A percentile compares a stretch with the other conserved stretches of the same genome.
These are phyloP conservation scores for Regulus satrapa DNA, from an alignment of 2,113 vertebrate genomes.

Conservation along the genomic window DNA sequence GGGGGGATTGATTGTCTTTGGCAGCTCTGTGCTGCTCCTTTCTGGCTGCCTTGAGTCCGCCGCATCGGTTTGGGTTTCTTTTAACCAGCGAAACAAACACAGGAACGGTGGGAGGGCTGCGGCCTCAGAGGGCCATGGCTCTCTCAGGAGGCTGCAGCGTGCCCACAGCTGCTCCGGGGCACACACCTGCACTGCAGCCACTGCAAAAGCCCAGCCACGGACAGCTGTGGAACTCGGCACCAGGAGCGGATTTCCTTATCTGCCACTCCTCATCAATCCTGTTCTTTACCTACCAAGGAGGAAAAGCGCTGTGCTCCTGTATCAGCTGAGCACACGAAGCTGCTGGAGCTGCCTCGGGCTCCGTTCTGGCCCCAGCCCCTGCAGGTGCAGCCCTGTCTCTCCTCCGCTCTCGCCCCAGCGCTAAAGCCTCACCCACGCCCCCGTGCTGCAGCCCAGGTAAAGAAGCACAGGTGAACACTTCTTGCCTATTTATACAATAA, in stretches of 20 bases:
- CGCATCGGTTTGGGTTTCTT: accelerated
- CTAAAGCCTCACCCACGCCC: background rate
- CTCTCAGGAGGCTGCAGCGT: too few species aligned
- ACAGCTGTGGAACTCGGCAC: background rate
- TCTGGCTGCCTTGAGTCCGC: background rate
- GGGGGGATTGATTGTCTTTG: too few species aligned
- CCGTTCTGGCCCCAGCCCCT: background rate
- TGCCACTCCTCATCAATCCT: too few species aligned
- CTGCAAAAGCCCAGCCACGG: background rate
- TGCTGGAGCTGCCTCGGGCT: background rate
- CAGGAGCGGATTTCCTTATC: background rate
- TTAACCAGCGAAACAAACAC: background rate
- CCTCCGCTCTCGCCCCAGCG: too few species aligned
- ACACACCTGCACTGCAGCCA: too few species aligned
- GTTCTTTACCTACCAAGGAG: background rate
- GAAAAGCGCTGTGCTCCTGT: accelerated
- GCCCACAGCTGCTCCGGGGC: background rate
- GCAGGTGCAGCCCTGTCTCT: too few species aligned
- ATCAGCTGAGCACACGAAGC: accelerated
- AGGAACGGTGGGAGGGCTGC: too few species aligned
- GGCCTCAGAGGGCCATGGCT: too few species aligned
- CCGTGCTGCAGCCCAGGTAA: accelerated
- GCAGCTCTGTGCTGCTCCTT: background rate
- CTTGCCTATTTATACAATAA: slow-evolving; percentile 69
- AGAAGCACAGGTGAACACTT: slow-evolving; percentile 2